A percentile compares a stretch with the other conserved stretches of the same genome.
Evolutionary conservation across 2,797 vertebrate species (phyloP).

Genomic region (Catostomus latipinnis): DNA sequence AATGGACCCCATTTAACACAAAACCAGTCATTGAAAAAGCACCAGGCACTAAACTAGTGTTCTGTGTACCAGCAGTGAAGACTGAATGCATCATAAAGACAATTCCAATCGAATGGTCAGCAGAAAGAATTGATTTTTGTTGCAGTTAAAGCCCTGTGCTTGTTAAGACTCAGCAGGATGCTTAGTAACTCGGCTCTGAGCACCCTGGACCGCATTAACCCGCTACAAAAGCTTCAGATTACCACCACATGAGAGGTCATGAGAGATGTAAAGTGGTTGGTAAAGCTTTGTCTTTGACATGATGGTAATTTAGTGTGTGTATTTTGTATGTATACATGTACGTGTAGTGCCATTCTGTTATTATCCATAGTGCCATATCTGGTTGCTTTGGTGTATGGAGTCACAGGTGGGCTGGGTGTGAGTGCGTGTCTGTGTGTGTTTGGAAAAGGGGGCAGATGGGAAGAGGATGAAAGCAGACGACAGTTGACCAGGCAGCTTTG

Average conservation of each 20-base stretch:
- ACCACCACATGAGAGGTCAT: neutral
- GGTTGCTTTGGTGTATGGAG: slow-evolving; percentile 8
- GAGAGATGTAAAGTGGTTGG: neutral
- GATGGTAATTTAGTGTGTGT: neutral
- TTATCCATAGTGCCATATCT: slow-evolving; percentile 16
- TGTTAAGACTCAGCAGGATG: slow-evolving; percentile 20
- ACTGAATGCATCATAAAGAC: slow-evolving; percentile 46
- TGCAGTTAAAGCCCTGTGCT: slow-evolving; percentile 19
- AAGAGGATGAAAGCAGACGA: slow-evolving; percentile 51
- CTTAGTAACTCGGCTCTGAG: slow-evolving; percentile 30
- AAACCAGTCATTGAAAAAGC: slow-evolving; percentile 36
- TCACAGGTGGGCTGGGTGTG: slow-evolving; percentile 38
- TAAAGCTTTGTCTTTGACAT: slow-evolving; percentile 7
- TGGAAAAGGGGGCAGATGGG: slow-evolving; percentile 53
- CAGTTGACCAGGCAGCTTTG: slow-evolving; percentile 58
- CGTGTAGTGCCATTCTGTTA: neutral
- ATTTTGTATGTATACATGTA: neutral
- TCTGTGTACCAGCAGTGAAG: slow-evolving; percentile 28
- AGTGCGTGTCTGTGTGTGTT: slow-evolving; percentile 33
- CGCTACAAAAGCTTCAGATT: slow-evolving; percentile 16
- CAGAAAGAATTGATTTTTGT: slow-evolving; percentile 39
- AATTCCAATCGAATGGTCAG: slow-evolving; percentile 25
- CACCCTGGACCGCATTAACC: slow-evolving; percentile 21
- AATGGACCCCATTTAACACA: slow-evolving; percentile 40
- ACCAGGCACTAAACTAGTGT: slow-evolving; percentile 28